phyloP scores from a whole-genome alignment of 1,140 invertebrate genomes.

The Phymorhynchus buccinoides region DNA sequence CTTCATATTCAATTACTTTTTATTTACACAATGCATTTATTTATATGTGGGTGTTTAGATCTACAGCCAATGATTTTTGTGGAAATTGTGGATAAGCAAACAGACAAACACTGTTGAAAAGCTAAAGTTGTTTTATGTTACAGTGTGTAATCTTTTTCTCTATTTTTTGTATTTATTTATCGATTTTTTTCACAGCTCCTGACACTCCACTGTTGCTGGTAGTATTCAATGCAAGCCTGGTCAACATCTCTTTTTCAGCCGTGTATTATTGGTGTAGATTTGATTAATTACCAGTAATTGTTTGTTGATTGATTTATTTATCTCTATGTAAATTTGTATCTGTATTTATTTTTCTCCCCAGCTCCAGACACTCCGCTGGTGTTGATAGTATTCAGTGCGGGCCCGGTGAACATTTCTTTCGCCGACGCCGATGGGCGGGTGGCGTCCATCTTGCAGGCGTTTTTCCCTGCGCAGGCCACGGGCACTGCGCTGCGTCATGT shows the following conservation, averaged over 20 bases:
- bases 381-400: conserved; percentile 63
- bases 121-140: neutral
- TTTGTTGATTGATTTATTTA: no score
- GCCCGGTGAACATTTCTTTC: conserved; percentile 63
- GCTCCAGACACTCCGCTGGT: conserved; percentile 45
- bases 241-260: no score
- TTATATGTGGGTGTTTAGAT: no score
- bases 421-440: conserved; percentile 48
- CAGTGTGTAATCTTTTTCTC: neutral
- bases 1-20: neutral
- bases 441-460: conserved; percentile 63
- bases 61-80: no score
- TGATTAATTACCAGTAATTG: no score
- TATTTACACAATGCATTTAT: neutral
- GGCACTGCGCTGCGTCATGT: conserved; percentile 61
- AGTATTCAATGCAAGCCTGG: conserved; percentile 63
- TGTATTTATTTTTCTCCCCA: no score
- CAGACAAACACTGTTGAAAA: neutral
- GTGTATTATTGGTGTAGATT: no score
- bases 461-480: conserved; percentile 65
- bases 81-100: no score
- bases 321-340: no score
- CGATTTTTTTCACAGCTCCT: conserved; percentile 29
- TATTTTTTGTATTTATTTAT: neutral
- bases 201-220: conserved; percentile 55